Evolutionary conservation across 2,797 vertebrate species (phyloP).

Genomic region (Notolabrus celidotus): DNA sequence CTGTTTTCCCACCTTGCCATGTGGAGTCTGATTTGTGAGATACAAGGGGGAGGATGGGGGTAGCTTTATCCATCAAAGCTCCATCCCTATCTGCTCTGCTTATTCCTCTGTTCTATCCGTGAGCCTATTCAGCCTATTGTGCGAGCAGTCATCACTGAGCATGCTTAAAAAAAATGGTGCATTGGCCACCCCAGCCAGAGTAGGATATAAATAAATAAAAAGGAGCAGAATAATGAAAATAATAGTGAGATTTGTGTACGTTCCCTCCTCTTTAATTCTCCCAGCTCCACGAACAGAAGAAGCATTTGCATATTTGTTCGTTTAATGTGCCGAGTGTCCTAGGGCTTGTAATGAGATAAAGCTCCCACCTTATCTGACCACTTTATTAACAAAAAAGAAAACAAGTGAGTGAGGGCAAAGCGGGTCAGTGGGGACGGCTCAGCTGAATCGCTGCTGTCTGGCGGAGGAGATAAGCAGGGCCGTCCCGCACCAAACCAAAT

Average conservation of each 20-base stretch:
- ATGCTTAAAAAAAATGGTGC: conserved; percentile 60
- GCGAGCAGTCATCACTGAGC: conserved; percentile 53
- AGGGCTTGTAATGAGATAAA: conserved; percentile 82
- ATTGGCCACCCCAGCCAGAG: conserved; percentile 25
- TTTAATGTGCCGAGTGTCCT: conserved; percentile 64
- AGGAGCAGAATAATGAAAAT: conserved; percentile 63
- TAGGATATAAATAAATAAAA: neutral
- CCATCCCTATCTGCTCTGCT: conserved; percentile 47
- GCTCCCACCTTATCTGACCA: conserved; percentile 80
- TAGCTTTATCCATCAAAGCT: conserved; percentile 63
- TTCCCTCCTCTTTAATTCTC: conserved; percentile 61
- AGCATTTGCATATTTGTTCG: conserved; percentile 75
- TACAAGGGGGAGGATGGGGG: conserved; percentile 26
- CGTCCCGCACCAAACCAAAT: conserved; percentile 76
- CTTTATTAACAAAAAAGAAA: conserved; percentile 82
- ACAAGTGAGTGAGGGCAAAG: conserved; percentile 74
- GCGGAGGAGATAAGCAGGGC: conserved; percentile 79
- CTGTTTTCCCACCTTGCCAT: conserved; percentile 53
- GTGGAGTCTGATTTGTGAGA: conserved; percentile 49
- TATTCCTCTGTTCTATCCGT: conserved; percentile 48
- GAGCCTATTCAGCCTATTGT: conserved; percentile 68
- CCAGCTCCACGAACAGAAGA: conserved; percentile 53
- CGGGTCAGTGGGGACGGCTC: conserved; percentile 71
- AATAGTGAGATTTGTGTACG: conserved; percentile 54
- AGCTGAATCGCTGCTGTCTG: conserved; percentile 78